Conservation (phyloP, 2,113 vertebrate genomes). For the Pseudorectes ferrugineus region DNA sequence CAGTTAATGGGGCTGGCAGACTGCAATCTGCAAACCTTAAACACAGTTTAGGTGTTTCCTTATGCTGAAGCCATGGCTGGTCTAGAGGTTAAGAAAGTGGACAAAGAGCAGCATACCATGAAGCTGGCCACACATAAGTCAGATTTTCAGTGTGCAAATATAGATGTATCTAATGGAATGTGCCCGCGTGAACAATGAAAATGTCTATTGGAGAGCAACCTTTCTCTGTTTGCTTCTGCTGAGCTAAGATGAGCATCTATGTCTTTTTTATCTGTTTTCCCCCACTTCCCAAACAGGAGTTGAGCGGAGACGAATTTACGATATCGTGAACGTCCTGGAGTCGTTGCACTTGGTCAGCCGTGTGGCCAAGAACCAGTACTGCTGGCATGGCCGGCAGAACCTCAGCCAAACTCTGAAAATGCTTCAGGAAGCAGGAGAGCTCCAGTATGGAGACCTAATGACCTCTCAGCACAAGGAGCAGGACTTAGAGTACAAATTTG, state of each 20-base stretch:
- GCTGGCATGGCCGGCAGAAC: constrained; percentile 85
- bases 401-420: constrained; percentile 80
- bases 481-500: constrained; percentile 54
- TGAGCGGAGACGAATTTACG: constrained; percentile 90
- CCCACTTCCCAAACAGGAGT: constrained; percentile 75
- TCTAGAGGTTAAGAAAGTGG: not conserved
- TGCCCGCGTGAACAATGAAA: not conserved
- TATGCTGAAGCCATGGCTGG: not conserved
- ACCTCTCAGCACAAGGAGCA: constrained; percentile 72
- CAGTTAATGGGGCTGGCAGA: not conserved
- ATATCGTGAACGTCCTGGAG: constrained; percentile 93
- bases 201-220: not conserved
- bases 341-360: constrained; percentile 88
- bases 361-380: constrained; percentile 93
- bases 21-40: not conserved
- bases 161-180: not conserved
- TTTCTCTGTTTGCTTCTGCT: not conserved
- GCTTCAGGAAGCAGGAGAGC: constrained; percentile 79
- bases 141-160: not conserved
- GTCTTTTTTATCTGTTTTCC: not conserved
- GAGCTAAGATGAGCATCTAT: not conserved
- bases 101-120: not conserved
- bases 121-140: not conserved
- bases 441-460: constrained; percentile 87
- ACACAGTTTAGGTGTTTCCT: not conserved